Evolutionary conservation across 2,113 vertebrate genomes (phyloP), one percentile per base, ranked within the genome.

Genomic region (Vulpes vulpes): DNA sequence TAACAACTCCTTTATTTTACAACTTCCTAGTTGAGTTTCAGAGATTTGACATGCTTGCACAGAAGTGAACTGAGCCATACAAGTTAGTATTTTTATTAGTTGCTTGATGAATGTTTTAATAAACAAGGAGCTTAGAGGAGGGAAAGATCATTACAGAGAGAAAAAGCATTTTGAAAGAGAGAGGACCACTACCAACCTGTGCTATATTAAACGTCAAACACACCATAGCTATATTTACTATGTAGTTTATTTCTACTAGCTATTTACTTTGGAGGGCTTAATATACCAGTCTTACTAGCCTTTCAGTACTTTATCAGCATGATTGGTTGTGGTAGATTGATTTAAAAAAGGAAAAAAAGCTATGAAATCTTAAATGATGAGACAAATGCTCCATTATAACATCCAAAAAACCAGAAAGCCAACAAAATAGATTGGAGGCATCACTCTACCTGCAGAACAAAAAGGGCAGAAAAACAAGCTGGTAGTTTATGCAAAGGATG

Each of bases 1-100:
- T 95, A 90, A 78, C 16, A 94, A 53, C 8, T 71, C 5, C 73
- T 69, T 43, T 95, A 23, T 91, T 93, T 62, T 91, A 81, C n/a
- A 76, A 53, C 55, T 49, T 59, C 20, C 27, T 49, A 67, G 73
- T 38, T 93, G 71, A 84, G 8, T 91, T 93, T 95, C 62, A 84
- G 59, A 96, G 30, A 59, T 91, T 93, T 73, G 69, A 69, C 2
- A 2, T 91, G 67, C 57, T 78, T 71, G 51, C 16, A 69, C 8
- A 69, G 32, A 80, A 80, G 32, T 79, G 11, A 83, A 62, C 23
- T 30, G 35, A 82, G n/a, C 71, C 38, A 35, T 74, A 51, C 2
- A 65, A 65, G 17, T 80, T 94, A 78, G 15, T 35, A 20, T 78
- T 94, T 82, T 79, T 64, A 92, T 81, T 88, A 88, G 35, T 88